Evolutionary conservation across 1,140 invertebrate species (phyloP).

Genomic region (Sinella curviseta): DNA sequence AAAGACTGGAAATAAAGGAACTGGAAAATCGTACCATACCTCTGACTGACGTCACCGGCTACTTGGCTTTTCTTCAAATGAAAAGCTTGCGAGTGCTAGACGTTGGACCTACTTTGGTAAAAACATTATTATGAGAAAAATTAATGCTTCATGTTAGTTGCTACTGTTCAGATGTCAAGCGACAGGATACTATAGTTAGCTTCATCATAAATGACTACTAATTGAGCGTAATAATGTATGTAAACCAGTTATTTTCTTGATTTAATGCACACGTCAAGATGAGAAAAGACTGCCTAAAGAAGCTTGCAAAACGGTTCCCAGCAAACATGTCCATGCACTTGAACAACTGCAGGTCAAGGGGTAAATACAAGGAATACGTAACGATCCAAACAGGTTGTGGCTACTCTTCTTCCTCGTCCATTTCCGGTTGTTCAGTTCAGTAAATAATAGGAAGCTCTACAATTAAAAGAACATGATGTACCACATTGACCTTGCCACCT

Average conservation of each 20-base stretch:
- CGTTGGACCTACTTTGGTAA: constrained; percentile 8
- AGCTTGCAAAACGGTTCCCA: constrained; percentile 11
- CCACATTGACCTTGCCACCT: background rate
- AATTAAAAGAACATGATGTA: background rate
- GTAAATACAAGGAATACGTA: constrained; percentile 22
- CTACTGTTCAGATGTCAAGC: no score
- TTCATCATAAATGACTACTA: no score
- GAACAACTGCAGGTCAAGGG: background rate
- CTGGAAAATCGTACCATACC: constrained; percentile 16
- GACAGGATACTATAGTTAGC: no score
- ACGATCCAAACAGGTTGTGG: constrained; percentile 7
- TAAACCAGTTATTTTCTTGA: background rate
- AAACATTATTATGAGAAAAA: background rate
- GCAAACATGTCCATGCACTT: background rate
- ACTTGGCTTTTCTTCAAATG: constrained; percentile 19
- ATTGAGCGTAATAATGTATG: background rate
- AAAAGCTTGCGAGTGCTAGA: background rate
- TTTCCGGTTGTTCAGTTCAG: constrained; percentile 18
- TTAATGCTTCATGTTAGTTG: no score
- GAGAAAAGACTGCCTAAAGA: constrained; percentile 13
- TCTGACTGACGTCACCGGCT: constrained; percentile 11
- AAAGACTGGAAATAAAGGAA: constrained; percentile 21
- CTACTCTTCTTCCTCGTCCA: constrained; percentile 4
- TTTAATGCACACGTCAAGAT: background rate
- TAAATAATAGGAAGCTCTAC: background rate